phyloP scores from a whole-genome alignment of 2,888 invertebrate species.

The Luffia ferchaultella region DNA sequence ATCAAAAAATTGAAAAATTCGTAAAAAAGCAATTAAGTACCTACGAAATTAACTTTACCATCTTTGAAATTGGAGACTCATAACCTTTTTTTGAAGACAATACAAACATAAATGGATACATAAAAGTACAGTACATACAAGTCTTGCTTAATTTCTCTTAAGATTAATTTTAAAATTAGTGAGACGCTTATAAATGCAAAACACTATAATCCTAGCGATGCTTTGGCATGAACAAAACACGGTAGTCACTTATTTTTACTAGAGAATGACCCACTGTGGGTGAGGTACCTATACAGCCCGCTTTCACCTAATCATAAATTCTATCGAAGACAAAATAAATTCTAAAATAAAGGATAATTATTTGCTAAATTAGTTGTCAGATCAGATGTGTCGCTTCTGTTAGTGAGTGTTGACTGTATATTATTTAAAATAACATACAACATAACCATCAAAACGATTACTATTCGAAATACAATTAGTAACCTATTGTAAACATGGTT shows the following conservation, averaged over 20 bases:
- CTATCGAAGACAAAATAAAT: neutral
- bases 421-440: too few relatives aligned
- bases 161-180: conserved; percentile 48
- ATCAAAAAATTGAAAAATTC: too few relatives aligned
- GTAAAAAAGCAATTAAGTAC: neutral
- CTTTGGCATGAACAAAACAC: conserved; percentile 67
- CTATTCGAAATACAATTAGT: too few relatives aligned
- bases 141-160: conserved; percentile 55
- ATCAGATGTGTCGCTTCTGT: too few relatives aligned
- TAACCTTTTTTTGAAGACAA: conserved; percentile 34
- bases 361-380: too few relatives aligned
- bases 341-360: neutral
- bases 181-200: conserved; percentile 66
- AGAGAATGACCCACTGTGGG: neutral
- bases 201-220: conserved; percentile 62
- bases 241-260: conserved; percentile 26
- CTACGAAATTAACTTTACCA: neutral
- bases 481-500: too few relatives aligned
- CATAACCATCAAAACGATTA: too few relatives aligned
- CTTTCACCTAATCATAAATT: conserved; percentile 1
- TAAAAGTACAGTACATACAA: conserved; percentile 46
- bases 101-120: conserved; percentile 41
- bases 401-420: too few relatives aligned
- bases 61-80: conserved; percentile 44
- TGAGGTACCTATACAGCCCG: neutral